phyloP scores from a whole-genome alignment of 1,140 invertebrate species.

The Cydia fagiglandana region DNA sequence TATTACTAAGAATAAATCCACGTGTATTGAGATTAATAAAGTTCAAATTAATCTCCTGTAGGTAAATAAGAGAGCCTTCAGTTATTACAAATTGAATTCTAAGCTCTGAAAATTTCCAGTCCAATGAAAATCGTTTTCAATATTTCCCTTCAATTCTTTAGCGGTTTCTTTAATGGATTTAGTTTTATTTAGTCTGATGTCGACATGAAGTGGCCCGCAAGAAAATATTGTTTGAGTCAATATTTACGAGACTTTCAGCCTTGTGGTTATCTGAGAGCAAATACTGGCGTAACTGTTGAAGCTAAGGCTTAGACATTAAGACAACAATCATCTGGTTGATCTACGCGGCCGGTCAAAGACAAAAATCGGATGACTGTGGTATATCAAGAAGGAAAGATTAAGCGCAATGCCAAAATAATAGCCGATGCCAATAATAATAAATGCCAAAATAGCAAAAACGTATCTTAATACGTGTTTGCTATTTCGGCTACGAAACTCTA shows the following conservation, averaged over 20 bases:
- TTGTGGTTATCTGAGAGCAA: conserved; percentile 68
- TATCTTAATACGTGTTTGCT: no score
- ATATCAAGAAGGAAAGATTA: no score
- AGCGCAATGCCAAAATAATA: no score
- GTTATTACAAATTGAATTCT: background rate
- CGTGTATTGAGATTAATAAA: background rate
- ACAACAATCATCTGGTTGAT: background rate
- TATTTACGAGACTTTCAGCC: conserved; percentile 65
- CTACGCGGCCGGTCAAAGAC: no score
- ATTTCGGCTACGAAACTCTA: no score
- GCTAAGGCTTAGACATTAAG: conserved; percentile 37
- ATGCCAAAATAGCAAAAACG: no score
- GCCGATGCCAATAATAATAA: no score
- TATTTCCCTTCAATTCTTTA: conserved; percentile 40
- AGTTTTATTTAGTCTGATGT: conserved; percentile 72
- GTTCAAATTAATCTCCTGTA: background rate
- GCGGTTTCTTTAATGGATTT: conserved; percentile 54
- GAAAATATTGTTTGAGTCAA: conserved; percentile 73
- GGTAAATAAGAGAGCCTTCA: background rate
- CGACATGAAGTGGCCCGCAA: conserved; percentile 66
- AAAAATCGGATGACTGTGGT: no score
- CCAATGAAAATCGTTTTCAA: background rate
- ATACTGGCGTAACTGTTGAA: conserved; percentile 54
- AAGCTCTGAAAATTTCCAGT: background rate
- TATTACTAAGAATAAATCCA: background rate